Base-by-base conservation (phyloP, 2,888 invertebrate genomes). In the Hypomecis atomaria region DNA sequence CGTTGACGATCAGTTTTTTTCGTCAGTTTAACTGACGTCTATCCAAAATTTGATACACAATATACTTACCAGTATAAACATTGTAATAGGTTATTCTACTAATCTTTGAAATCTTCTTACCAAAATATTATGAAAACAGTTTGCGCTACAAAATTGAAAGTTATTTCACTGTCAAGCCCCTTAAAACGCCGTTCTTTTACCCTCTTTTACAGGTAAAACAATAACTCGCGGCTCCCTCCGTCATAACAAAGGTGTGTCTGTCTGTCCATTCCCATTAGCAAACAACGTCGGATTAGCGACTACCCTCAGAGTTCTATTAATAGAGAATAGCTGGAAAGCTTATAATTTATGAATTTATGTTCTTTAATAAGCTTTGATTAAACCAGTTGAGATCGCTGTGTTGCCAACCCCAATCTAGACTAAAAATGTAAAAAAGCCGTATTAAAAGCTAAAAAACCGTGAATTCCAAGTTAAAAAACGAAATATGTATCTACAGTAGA, bases 161-260 rank as follows among this genome's bases (percentile, higher is more conserved):
- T 23, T 40, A 52, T 52, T 40, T 33, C 36, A 33, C 40, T 10
- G 10, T n/a, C 23, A 10, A 7, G 13, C 45, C 45, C 55, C 13
- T 44, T 50, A 23, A 55, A 44, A 52, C 33, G 13, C 23, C 23
- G 23, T 23, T 23, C 23, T 23, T 23, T 23, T 23, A 23, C 23
- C 23, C 23, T 23, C 1, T 23, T 23, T 23, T 23, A 23, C 23
- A 23, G 23, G 23, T 23, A 40, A 50, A 49, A 54, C 47, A 57
- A 62, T 52, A 62, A 52, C 45, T 56, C 38, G 44, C 40, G 47
- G 57, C 42, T 47, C 58, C 58, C 33, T 23, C 44, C 47, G 53
- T 43, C 62, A 53, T 38, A 54, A 63, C 58, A 59, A 63, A 59
- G 65, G 62, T 47, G 65, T 52, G 62, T 47, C 65, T 36, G 36